Percentiles rank a stretch among this genome's conserved stretches.
Evolutionary conservation across 2,113 vertebrate species (phyloP).

Genomic region (Vulpes ferrilata): DNA sequence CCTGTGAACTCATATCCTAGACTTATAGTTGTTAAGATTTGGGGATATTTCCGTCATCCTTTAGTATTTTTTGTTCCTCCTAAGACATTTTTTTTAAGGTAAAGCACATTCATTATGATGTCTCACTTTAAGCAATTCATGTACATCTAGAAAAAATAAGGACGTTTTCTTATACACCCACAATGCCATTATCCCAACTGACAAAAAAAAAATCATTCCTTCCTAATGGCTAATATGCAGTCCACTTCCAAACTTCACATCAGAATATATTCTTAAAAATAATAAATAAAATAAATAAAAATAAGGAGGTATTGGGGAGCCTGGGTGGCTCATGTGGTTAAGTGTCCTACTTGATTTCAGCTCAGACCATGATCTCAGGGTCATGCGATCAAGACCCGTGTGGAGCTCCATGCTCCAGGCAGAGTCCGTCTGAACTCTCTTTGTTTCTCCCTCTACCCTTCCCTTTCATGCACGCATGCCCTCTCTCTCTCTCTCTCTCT

Average conservation of each 20-base stretch:
- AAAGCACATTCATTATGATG: too few relatives aligned
- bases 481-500: neutral
- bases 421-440: neutral
- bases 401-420: neutral
- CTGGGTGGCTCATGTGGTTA: neutral
- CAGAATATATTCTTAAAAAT: neutral
- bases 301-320: too few relatives aligned
- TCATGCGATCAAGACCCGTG: neutral
- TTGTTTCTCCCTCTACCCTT: neutral
- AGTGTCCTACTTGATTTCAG: neutral
- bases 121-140: neutral
- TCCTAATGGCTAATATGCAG: neutral
- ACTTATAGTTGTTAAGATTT: neutral
- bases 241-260: neutral
- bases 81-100: neutral
- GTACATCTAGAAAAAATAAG: neutral
- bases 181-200: neutral
- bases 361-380: neutral
- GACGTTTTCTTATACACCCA: neutral
- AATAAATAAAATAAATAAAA: neutral
- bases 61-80: neutral
- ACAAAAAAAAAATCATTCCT: neutral
- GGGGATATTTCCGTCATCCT: neutral
- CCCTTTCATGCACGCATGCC: neutral
- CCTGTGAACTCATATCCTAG: neutral